A percentile compares a stretch with the other conserved stretches of the same genome.
Evolutionary conservation across 2,888 invertebrate genomes (phyloP).

Genomic region (Actias luna): DNA sequence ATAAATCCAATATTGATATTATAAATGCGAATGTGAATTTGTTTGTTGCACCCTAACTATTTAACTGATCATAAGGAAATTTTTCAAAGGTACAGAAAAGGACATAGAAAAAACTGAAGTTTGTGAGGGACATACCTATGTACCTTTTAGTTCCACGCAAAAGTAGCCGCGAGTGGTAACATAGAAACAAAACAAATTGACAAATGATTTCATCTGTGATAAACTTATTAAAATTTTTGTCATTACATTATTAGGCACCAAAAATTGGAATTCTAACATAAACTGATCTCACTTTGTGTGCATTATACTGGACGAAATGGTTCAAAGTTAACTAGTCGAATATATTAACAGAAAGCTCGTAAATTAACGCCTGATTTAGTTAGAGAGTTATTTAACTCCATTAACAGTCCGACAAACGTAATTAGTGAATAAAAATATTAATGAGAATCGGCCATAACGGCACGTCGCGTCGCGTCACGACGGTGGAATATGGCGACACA

Average conservation of each 20-base stretch:
- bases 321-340: not conserved
- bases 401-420: not conserved
- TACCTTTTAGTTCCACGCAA: too few species aligned
- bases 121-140: too few species aligned
- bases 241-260: too few species aligned
- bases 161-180: too few species aligned
- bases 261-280: not conserved
- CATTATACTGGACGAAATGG: not conserved
- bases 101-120: too few species aligned
- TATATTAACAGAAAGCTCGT: not conserved
- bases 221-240: too few species aligned
- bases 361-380: not conserved
- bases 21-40: too few species aligned
- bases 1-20: too few species aligned
- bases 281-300: not conserved
- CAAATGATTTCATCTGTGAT: not conserved
- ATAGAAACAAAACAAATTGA: not conserved
- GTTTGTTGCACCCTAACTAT: too few species aligned
- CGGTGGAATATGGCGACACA: constrained; percentile 8
- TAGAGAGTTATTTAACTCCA: not conserved
- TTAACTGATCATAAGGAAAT: too few species aligned
- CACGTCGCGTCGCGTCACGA: too few species aligned
- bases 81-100: too few species aligned
- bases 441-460: not conserved
- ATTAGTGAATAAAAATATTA: constrained; percentile 4